These are phyloP conservation scores for Bombus superbus DNA, from an alignment of 1,140 invertebrate genomes.

Conservation along the genomic window DNA sequence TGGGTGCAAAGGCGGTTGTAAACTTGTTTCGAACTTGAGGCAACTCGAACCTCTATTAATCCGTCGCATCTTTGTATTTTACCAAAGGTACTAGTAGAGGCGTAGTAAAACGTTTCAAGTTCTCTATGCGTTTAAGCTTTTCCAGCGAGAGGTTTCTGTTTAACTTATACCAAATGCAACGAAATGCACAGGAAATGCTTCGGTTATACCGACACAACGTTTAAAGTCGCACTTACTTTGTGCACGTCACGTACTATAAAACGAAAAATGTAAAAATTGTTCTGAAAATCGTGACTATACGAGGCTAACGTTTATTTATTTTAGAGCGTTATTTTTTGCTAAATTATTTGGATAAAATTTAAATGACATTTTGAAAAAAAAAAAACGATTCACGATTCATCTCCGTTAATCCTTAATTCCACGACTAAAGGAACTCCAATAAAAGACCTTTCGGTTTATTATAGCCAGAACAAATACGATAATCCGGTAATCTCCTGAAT, in stretches of 20 bases:
- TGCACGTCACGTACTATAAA: not conserved
- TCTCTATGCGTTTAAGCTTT: constrained; percentile 14
- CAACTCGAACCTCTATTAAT: constrained; percentile 5
- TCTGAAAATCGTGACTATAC: no score
- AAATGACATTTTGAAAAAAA: no score
- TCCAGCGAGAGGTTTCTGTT: not conserved
- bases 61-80: constrained; percentile 4
- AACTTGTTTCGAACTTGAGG: not conserved
- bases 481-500: no score
- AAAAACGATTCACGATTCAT: no score
- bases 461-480: no score
- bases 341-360: no score
- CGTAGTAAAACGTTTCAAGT: constrained; percentile 41
- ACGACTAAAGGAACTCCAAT: no score
- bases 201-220: constrained; percentile 20
- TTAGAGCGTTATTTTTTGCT: not conserved
- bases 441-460: no score
- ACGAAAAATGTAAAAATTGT: not conserved
- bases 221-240: constrained; percentile 32
- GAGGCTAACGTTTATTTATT: not conserved
- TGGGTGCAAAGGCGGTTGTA: no score
- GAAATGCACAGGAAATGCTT: constrained; percentile 39
- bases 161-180: constrained; percentile 18
- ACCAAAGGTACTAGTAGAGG: not conserved
- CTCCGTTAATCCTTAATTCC: no score